Evolutionary conservation across 2,797 vertebrate genomes (phyloP), one percentile per base, ranked within the genome.

Genomic region (Schizopygopsis malacanthus): DNA sequence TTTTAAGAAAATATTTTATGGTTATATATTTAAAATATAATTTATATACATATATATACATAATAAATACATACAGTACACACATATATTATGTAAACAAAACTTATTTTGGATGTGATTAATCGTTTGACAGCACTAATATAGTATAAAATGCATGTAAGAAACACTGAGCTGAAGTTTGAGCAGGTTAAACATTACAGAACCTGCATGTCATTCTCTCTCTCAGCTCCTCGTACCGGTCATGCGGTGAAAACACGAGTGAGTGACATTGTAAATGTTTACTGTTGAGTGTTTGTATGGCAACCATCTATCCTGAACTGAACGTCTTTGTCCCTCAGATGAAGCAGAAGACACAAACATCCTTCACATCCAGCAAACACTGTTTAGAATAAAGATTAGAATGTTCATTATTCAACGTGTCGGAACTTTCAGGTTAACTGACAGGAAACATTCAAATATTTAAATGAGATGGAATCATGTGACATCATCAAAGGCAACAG

Each of bases 181-280:
- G 59, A 25, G n/a, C n/a, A 25, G 12, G 59, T 67, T 37, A 67
- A 37, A 16, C 63, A 8, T 37, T 9, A 73, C 20, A 33, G 20
- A n/a, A n/a, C 45, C 11, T 18, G 9, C 18, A 18, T 43, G 15
- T 72, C 41, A 4, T 22, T 22, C 47, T 20, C 6, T 82, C n/a
- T 82, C 70, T 0, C 85, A 92, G 92, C 87, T 87, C 89, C 56
- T 90, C 87, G 20, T 84, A 86, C 73, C 90, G 87, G 1, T 87
- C 77, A 89, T 90, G n/a, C 84, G 28, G 59, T 92, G 90, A 92
- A 15, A 16, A 69, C 65, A 18, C 71, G 18, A 82, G 88, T 90
- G 59, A 80, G 85, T 70, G 11, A 4, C 1, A 41, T 9, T 9
- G 37, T 6, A 28, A 77, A 72, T 43, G 33, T 18, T 39, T 0